Base-by-base conservation (phyloP, 2,113 vertebrate genomes). In the Aphyosemion australe region DNA sequence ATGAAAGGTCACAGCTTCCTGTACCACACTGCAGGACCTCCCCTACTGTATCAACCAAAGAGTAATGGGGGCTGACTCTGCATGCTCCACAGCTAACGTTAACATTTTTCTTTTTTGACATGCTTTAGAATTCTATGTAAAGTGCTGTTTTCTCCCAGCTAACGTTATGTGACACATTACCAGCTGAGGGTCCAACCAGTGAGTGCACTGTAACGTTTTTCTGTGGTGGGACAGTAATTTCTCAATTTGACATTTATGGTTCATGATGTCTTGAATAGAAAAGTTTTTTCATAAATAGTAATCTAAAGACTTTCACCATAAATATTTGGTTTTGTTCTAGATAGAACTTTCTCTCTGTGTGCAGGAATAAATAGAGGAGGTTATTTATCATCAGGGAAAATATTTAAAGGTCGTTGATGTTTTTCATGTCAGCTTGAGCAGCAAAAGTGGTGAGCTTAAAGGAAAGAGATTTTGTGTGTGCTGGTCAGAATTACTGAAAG, bases 1-100 rank as follows among this genome's bases (percentile, higher is more conserved):
- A 45, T 65, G 76, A 92, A 92, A 92, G 91, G 90, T 93, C 91
- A 89, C 57, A 81, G 78, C 83, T 88, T 85, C 81, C 82, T 84
- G 79, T 87, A 78, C 74, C 73, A 73, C 69, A 54, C 65, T 15
- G 45, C 72, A 69, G 82, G 91, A 89, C 87, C 91, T 83, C 84
- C 87, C 84, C 61, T 75, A 78, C 72, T 70, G 74, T 70, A 74
- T 64, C 68, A 54, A 43, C 58, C 75, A 61, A 84, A 82, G 79
- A 89, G 61, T 90, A 86, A 89, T 85, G 82, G 78, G 76, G 79
- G 72, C 76, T 70, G 77, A 76, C 76, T 84, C 80, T 68, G 63
- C 76, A 60, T 72, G 84, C 74, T 82, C 81, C 69, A 37, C 63
- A 20, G 73, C 68, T 78, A 81, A 80, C 76, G 69, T 82, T 79